Evolutionary conservation across 23 tunicate species (phyloP), one percentile per base, ranked within the genome.

Genomic region (Trididemnum nubilum): DNA sequence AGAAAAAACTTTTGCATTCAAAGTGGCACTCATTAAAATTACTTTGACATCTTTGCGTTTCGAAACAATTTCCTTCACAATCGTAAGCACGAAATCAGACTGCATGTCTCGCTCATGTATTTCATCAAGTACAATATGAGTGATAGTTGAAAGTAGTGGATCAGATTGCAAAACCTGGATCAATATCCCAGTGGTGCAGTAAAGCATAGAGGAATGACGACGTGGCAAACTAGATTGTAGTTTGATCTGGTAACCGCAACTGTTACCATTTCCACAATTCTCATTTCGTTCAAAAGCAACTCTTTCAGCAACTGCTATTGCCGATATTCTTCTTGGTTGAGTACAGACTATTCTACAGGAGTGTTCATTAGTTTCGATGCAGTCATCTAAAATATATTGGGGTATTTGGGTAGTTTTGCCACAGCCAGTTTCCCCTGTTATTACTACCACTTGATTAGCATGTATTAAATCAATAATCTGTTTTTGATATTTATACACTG

Each of bases 321-420:
- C 97, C 2, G 97, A 91, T 21, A 91, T 91, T 85, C 97, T 76
- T 76, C 97, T 49, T n/a, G 97, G 97, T 82, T 91, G 97, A 61
- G 97, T 91, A 67, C 97, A 91, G 44, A 91, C 90, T 18, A 91
- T 76, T 67, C 82, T 81, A 34, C 97, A 91, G 4, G 78, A 40
- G 12, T 33, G 33, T 7, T 87, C 90, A 12, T 80, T 31, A 21
- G 34, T 61, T 51, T 31, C 21, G 26, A 91, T 81, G 25, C 84
- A 87, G 73, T 91, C 90, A 76, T 91, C 90, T 15, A 91, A 76
- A 67, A 91, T 86, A 52, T 33, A 85, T 36, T 85, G 90, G 0
- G 90, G 90, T 31, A 85, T 31, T 78, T 91, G 97, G 57, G 97
- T 91, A 0, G 97, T 91, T 76, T 91, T 91, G 23, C 97, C 97